A percentile compares a stretch with the other conserved stretches of the same genome.
These are phyloP conservation scores for Perizoma affinitatum DNA, from an alignment of 2,888 invertebrate genomes.

Conservation along the genomic window DNA sequence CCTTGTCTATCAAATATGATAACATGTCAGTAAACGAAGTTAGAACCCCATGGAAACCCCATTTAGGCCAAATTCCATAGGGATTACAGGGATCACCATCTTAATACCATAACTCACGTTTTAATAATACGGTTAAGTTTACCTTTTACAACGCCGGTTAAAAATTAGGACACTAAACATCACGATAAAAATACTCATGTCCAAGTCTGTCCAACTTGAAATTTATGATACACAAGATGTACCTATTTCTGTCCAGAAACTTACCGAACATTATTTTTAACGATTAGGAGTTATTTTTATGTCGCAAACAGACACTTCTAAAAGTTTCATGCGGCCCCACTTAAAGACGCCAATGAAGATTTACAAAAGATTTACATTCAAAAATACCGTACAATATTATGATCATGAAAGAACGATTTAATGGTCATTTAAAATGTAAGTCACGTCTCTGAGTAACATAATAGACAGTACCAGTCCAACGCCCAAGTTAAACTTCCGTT, in stretches of 20 bases:
- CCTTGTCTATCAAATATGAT: no score
- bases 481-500: constrained; percentile 57
- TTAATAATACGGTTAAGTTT: constrained; percentile 14
- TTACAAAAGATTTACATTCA: no score
- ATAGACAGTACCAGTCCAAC: constrained; percentile 27
- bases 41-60: no score
- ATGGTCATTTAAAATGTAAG: background rate
- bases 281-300: constrained; percentile 53
- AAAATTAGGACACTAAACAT: constrained; percentile 15
- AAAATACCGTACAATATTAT: no score
- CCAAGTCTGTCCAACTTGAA: constrained; percentile 34
- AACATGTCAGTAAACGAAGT: no score
- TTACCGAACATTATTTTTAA: constrained; percentile 51
- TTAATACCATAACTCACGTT: constrained; percentile 8
- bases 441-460: constrained; percentile 7
- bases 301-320: constrained; percentile 35
- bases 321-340: constrained; percentile 14
- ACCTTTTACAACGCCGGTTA: constrained; percentile 19
- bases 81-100: constrained; percentile 1
- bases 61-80: background rate
- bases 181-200: constrained; percentile 19
- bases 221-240: constrained; percentile 42
- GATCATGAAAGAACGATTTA: no score
- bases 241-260: constrained; percentile 45
- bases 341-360: background rate